Conservation (phyloP, 2,797 vertebrate genomes). For the Pelobates cultripes region DNA sequence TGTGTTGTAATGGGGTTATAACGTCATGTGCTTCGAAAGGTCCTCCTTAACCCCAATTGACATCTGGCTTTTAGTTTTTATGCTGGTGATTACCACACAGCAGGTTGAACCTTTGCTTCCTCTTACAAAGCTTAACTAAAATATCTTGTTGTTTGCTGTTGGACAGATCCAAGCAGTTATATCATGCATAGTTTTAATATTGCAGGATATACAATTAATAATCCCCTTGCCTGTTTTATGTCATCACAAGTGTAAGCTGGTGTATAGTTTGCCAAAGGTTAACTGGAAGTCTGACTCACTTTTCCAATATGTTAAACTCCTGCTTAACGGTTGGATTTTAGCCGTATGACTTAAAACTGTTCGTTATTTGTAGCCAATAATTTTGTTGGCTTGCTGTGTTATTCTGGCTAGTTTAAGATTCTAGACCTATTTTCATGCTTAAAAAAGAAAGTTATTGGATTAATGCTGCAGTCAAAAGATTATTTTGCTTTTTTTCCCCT, state of each 20-base stretch:
- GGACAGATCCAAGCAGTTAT: conserved; percentile 39
- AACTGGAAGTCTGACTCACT: conserved; percentile 56
- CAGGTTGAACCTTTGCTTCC: conserved; percentile 47
- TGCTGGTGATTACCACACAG: conserved; percentile 21
- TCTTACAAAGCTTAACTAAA: conserved; percentile 35
- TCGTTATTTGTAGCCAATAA: conserved; percentile 35
- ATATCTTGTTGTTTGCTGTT: conserved; percentile 47
- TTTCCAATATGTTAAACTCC: conserved; percentile 53
- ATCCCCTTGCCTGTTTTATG: conserved; percentile 56
- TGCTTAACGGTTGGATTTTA: conserved; percentile 47
- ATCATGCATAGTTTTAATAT: conserved; percentile 51
- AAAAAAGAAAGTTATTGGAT: conserved; percentile 6
- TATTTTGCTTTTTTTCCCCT: not conserved
- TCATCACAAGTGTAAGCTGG: conserved; percentile 53
- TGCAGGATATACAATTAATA: conserved; percentile 54
- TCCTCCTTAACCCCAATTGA: conserved; percentile 4
- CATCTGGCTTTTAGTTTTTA: conserved; percentile 11
- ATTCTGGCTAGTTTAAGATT: conserved; percentile 43
- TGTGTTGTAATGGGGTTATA: not conserved
- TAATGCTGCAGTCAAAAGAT: conserved; percentile 5
- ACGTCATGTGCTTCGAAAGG: not conserved
- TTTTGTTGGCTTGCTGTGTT: conserved; percentile 38
- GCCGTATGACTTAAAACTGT: conserved; percentile 45
- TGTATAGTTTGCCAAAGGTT: conserved; percentile 52
- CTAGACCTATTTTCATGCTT: conserved; percentile 40